Conservation (phyloP, 2,797 vertebrate genomes). For the Parambassis ranga region DNA sequence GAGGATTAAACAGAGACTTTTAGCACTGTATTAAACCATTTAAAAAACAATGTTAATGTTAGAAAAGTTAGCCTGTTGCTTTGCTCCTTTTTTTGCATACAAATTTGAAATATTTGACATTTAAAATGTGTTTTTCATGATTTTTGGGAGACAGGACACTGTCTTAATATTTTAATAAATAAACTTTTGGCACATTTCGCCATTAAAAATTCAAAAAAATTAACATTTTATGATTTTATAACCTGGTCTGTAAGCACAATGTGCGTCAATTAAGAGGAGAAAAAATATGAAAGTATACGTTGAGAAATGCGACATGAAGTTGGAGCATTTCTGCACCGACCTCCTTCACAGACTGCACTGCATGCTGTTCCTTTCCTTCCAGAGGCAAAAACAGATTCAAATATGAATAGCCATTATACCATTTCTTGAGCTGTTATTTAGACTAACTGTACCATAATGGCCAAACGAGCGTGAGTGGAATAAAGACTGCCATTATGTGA, state of each 20-base stretch:
- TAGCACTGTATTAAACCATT: too few species aligned
- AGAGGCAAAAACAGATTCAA: not conserved
- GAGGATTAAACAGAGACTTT: not conserved
- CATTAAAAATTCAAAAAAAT: too few species aligned
- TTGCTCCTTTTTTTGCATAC: too few species aligned
- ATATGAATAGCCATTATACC: slow-evolving; percentile 25
- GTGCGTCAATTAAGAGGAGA: not conserved
- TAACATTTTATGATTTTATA: not conserved
- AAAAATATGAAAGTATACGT: not conserved
- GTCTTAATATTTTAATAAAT: too few species aligned
- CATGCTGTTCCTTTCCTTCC: not conserved
- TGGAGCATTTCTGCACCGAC: not conserved
- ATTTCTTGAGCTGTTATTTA: slow-evolving; percentile 39
- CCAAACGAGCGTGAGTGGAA: slow-evolving; percentile 40
- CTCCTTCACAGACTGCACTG: not conserved
- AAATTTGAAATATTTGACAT: too few species aligned
- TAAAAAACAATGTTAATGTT: too few species aligned
- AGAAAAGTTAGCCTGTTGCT: too few species aligned
- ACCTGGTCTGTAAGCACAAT: accelerated
- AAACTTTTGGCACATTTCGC: not conserved
- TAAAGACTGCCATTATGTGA: slow-evolving; percentile 49
- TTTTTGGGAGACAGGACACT: too few species aligned
- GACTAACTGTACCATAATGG: slow-evolving; percentile 36
- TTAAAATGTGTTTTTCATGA: too few species aligned
- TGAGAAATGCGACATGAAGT: not conserved